Evolutionary conservation across 2,888 invertebrate species (phyloP).

Genomic region (Melanotus villosus): DNA sequence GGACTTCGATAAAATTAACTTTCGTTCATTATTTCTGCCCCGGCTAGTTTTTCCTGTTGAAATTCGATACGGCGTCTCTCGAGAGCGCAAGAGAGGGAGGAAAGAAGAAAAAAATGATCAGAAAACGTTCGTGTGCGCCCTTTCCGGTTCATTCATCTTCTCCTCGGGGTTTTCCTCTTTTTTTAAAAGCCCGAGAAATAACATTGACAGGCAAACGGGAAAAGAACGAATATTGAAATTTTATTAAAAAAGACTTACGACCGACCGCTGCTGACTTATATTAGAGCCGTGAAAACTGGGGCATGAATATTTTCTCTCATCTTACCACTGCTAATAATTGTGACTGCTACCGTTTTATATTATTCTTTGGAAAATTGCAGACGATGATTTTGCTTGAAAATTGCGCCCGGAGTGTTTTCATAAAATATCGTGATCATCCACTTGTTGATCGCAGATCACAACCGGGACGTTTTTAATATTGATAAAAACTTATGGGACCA

Average conservation of each 20-base stretch:
- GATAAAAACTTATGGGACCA: neutral
- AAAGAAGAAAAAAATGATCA: neutral
- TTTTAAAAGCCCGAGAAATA: conserved; percentile 27
- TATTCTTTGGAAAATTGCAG: conserved; percentile 11
- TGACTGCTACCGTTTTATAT: conserved; percentile 17
- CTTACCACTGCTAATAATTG: conserved; percentile 8
- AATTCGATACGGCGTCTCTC: neutral
- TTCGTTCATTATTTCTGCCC: neutral
- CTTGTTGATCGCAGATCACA: conserved; percentile 20
- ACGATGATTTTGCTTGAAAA: neutral
- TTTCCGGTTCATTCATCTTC: conserved; percentile 23
- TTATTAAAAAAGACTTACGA: conserved; percentile 28
- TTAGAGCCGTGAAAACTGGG: too few species aligned
- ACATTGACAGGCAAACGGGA: conserved; percentile 26
- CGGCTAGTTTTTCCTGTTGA: neutral
- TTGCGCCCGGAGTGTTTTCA: conserved; percentile 11
- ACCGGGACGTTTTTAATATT: neutral
- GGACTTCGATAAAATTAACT: conserved; percentile 6
- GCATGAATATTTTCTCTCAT: conserved; percentile 18
- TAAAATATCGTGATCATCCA: conserved; percentile 26
- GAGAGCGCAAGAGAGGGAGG: too few species aligned
- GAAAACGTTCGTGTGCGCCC: neutral
- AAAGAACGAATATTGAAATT: conserved; percentile 30
- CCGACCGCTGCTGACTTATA: conserved; percentile 10
- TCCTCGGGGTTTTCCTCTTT: neutral